A percentile compares a stretch with the other conserved stretches of the same genome.
phyloP scores from a whole-genome alignment of 2,888 invertebrate genomes.

The Heliconius aoede region DNA sequence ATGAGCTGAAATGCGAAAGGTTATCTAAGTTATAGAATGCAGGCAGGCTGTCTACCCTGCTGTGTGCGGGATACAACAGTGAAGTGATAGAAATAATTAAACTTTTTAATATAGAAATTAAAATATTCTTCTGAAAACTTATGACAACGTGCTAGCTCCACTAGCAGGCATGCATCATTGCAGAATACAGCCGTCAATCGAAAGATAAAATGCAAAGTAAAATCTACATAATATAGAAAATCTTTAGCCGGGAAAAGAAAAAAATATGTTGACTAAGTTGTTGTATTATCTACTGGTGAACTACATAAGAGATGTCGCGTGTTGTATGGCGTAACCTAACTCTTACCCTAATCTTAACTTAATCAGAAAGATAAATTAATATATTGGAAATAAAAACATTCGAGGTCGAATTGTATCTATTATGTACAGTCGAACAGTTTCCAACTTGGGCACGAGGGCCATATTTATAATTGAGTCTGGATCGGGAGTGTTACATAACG shows the following conservation, averaged over 20 bases:
- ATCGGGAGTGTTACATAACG: conserved; percentile 31
- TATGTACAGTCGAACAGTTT: neutral
- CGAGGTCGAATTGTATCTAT: neutral
- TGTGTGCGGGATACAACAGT: too few relatives aligned
- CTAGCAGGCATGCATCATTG: conserved; percentile 11
- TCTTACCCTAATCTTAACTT: neutral
- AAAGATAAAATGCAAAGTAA: neutral
- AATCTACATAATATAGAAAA: neutral
- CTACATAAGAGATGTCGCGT: neutral
- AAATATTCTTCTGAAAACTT: conserved; percentile 6
- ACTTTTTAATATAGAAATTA: neutral
- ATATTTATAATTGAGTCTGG: conserved; percentile 13
- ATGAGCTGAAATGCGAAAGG: neutral
- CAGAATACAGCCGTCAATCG: neutral
- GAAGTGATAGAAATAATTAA: conserved; percentile 10
- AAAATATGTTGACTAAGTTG: neutral
- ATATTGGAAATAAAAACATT: neutral
- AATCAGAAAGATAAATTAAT: neutral
- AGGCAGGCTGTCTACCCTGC: too few relatives aligned
- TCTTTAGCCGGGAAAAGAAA: neutral
- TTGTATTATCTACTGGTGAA: neutral
- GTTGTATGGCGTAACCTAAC: neutral
- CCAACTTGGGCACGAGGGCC: neutral
- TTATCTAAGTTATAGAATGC: neutral
- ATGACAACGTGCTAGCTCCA: conserved; percentile 2